phyloP scores from a whole-genome alignment of 2,888 invertebrate species.

The Odontocolon sp. region DNA sequence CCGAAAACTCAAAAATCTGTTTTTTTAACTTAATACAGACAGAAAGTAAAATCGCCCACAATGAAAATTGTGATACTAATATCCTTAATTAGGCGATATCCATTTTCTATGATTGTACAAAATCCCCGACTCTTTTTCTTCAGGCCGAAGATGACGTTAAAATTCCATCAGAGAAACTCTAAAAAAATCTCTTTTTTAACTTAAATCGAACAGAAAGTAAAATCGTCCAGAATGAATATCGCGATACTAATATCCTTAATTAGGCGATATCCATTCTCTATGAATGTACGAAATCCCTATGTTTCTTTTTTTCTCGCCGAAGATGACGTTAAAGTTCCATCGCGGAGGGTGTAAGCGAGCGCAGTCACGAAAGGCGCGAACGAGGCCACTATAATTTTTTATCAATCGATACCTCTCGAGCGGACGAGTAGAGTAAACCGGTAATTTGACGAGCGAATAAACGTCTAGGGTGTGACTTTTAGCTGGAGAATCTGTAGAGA shows the following conservation, averaged over 20 bases:
- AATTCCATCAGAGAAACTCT: neutral
- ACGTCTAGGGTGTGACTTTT: slow-evolving; percentile 59
- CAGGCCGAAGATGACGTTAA: neutral
- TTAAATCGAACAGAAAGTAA: too few species aligned
- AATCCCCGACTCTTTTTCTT: neutral
- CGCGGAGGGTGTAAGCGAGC: slow-evolving; percentile 16
- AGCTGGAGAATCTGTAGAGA: slow-evolving; percentile 20
- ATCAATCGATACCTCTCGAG: slow-evolving; percentile 62
- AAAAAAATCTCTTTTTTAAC: too few species aligned
- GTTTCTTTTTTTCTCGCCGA: neutral
- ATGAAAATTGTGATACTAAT: neutral
- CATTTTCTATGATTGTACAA: slow-evolving; percentile 5
- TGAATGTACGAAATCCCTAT: neutral
- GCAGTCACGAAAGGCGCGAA: slow-evolving; percentile 56
- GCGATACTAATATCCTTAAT: slow-evolving; percentile 18
- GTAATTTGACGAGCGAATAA: slow-evolving; percentile 54
- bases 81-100: slow-evolving; percentile 27
- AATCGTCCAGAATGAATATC: neutral
- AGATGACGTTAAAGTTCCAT: neutral
- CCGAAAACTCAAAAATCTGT: too few species aligned
- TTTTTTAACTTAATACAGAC: too few species aligned
- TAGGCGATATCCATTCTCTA: slow-evolving; percentile 28
- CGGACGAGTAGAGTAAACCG: slow-evolving; percentile 38
- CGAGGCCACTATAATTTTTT: slow-evolving; percentile 56
- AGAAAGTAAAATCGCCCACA: too few species aligned